Base-by-base conservation (phyloP, 2,888 invertebrate genomes). In the Latrodectus hesperus region DNA sequence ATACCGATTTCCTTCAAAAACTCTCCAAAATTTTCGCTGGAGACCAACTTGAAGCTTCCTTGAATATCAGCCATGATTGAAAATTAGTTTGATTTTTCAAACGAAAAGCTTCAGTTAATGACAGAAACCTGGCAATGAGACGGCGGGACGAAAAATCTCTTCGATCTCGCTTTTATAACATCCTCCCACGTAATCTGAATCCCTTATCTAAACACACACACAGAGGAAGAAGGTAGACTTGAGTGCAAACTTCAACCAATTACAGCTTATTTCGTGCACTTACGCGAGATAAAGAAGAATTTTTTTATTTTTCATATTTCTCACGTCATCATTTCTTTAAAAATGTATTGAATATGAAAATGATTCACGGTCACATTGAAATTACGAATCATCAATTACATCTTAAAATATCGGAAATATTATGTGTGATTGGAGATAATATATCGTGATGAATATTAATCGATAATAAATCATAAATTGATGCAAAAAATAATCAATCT, bases 1-100 rank as follows among this genome's bases (percentile, higher is more conserved):
- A 60, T 71, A 90, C 90, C 90, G 17, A 90, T 80, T 71, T 89
- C 90, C 68, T 90, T 90, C 90, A 90, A 88, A 84, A 90, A 90
- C 17, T 90, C 90, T 49, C 90, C 90, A 72, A 90, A 90, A 70
- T 90, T 90, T 64, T 90, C 90, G 74, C 90, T 90, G 71, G 86
- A 86, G 67, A 77, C 81, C 74, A 90, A 82, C 79, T 90, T 90
- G 82, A 72, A 87, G 53, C 80, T 88, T 84, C 88, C 89, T 64
- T 74, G 17, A 38, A 82, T 78, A 38, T 67, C 73, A 68, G 82
- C 81, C 87, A 89, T 88, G 38, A 60, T 82, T 72, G 26, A 14
- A 73, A 70, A 52, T 49, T 55, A 51, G 51, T 51, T 67, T n/a
- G 52, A 60, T 64, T 71, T 55, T 49, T 70, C 76, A 26, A 60